Base-by-base conservation (phyloP, 2,888 invertebrate genomes). In the Apodemia hepburni region DNA sequence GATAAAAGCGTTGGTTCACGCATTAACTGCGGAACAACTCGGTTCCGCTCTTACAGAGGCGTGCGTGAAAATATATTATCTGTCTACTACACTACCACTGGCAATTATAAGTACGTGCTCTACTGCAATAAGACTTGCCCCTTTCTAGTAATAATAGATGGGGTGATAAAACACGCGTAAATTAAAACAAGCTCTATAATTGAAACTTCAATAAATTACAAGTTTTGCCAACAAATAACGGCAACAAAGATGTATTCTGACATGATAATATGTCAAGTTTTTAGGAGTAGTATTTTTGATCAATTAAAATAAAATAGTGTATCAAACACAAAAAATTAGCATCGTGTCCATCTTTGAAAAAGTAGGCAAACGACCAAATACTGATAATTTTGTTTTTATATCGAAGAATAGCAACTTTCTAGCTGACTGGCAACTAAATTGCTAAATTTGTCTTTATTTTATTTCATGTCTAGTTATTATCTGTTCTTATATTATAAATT, bases 1-100 rank as follows among this genome's bases (percentile, higher is more conserved):
- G 61, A 62, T 62, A 62, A 58, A 62, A 62, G 58, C 58, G 57
- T 61, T 54, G 61, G 58, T 66, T 68, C 68, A 73, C 74, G 73
- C 74, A 76, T 72, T 70, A 74, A 75, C 73, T 71, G 76, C 80
- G 80, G 82, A 84, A 79, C 74, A 64, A 65, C 51, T 63, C 64
- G 67, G 75, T 75, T 77, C 76, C 78, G 76, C 73, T 74, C 71
- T 77, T 79, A 83, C 83, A 80, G 80, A 80, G 81, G 79, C 80
- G 85, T 91, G 90, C 89, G 90, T 89, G 87, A 84, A 87, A 81
- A 86, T 87, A 86, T 87, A 89, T 87, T 87, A 86, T 86, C 87
- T 79, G 75, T 86, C 87, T 86, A 80, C 74, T 71, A 73, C 70
- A 71, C 71, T 68, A 75, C 77, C 75, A 76, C 71, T 47, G 73